phyloP scores from a whole-genome alignment of 2,888 invertebrate genomes.

The Trachelus iudaicus region DNA sequence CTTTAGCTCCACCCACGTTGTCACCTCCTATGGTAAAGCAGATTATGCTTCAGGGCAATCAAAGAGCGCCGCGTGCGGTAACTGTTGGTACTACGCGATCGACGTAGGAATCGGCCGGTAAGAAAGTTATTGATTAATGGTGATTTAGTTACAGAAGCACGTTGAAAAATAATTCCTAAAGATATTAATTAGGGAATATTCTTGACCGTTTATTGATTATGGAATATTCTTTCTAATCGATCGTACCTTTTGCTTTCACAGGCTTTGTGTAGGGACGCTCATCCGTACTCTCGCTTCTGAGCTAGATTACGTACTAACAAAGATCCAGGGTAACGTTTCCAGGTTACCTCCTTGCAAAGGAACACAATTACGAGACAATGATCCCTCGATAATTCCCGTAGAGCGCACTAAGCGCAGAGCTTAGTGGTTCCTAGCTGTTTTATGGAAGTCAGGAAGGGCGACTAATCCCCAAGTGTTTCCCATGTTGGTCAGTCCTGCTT shows the following conservation, averaged over 20 bases:
- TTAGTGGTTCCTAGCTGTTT: background rate
- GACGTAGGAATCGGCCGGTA: background rate
- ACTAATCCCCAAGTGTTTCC: background rate
- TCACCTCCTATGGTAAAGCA: background rate
- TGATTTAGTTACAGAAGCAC: background rate
- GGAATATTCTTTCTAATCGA: background rate
- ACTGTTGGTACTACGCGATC: background rate
- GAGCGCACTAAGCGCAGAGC: background rate
- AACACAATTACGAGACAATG: background rate
- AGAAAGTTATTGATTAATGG: background rate
- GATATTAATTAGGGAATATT: background rate
- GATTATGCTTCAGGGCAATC: background rate
- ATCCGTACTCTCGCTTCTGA: background rate
- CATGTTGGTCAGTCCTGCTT: slow-evolving; percentile 2
- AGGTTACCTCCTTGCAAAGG: background rate
- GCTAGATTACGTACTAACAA: background rate
- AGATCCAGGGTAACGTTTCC: background rate
- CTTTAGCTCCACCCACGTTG: background rate
- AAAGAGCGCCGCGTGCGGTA: background rate
- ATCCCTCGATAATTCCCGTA: background rate
- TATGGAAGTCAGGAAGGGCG: background rate
- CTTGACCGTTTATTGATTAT: background rate
- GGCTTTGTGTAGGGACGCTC: background rate
- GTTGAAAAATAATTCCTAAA: background rate
- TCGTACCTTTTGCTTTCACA: background rate